A percentile compares a stretch with the other conserved stretches of the same genome.
phyloP scores from a whole-genome alignment of 2,113 vertebrate genomes.

The Osmerus mordax region DNA sequence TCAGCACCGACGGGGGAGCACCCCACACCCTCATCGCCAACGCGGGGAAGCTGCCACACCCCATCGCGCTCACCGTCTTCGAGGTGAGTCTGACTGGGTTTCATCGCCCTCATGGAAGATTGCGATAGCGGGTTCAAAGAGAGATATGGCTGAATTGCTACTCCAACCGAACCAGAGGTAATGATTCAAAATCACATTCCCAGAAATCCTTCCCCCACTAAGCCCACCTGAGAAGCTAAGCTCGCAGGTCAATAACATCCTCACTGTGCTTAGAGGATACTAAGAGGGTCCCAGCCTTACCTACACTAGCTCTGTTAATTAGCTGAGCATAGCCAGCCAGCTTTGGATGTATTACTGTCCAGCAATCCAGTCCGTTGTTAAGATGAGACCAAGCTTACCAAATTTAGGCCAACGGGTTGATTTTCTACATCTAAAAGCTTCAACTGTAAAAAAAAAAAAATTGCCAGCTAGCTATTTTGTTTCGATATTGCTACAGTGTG shows the following conservation, averaged over 20 bases:
- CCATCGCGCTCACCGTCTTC: constrained; percentile 79
- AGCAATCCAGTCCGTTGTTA: neutral
- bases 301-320: neutral
- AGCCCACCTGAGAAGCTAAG: neutral
- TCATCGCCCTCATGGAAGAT: too few relatives aligned
- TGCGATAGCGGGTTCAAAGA: too few relatives aligned
- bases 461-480: too few relatives aligned
- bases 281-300: neutral
- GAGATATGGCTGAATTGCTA: neutral
- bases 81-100: constrained; percentile 70
- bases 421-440: constrained; percentile 11
- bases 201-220: neutral
- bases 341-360: constrained; percentile 4
- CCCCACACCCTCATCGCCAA: constrained; percentile 70
- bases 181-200: neutral
- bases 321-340: neutral
- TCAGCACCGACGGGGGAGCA: constrained; percentile 72
- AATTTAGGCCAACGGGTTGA: neutral
- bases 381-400: neutral
- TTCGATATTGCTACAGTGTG: neutral
- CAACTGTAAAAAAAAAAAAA: neutral
- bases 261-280: neutral
- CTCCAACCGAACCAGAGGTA: neutral
- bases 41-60: constrained; percentile 68
- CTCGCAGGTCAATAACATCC: neutral